A percentile compares a stretch with the other conserved stretches of the same genome.
phyloP scores from a whole-genome alignment of 2,888 invertebrate species.

The Merodon equestris region DNA sequence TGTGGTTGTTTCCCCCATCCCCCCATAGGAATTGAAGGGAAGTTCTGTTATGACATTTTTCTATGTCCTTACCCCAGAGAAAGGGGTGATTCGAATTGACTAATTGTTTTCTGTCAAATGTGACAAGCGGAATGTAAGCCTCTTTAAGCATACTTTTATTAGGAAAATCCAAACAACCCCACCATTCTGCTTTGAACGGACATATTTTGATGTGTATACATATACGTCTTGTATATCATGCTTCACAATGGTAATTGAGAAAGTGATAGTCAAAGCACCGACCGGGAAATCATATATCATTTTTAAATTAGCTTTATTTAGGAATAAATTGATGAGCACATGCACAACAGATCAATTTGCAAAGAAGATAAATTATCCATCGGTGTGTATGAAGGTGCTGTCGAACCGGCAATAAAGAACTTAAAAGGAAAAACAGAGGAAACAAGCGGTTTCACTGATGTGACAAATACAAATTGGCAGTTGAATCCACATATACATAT shows the following conservation, averaged over 20 bases:
- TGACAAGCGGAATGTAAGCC: conserved; percentile 65
- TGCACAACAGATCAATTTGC: conserved; percentile 59
- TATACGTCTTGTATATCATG: conserved; percentile 31
- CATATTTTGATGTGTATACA: neutral
- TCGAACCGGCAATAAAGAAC: conserved; percentile 43
- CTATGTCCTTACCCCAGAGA: conserved; percentile 19
- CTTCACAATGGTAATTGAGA: conserved; percentile 59
- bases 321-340: conserved; percentile 64
- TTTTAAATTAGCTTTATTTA: conserved; percentile 65
- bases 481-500: conserved; percentile 11
- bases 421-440: conserved; percentile 1
- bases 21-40: conserved; percentile 13
- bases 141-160: conserved; percentile 37
- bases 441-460: conserved; percentile 62
- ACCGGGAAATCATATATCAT: conserved; percentile 58
- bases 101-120: conserved; percentile 63
- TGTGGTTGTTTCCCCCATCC: neutral
- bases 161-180: conserved; percentile 45
- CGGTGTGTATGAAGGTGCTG: conserved; percentile 16
- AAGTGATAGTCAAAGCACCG: conserved; percentile 23
- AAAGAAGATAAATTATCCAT: conserved; percentile 62
- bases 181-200: no score
- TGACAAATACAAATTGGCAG: conserved; percentile 66
- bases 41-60: conserved; percentile 39
- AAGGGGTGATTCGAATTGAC: conserved; percentile 51